A percentile compares a stretch with the other conserved stretches of the same genome.
phyloP scores from a whole-genome alignment of 2,888 invertebrate species.

The Didymodactylos carnosus region DNA sequence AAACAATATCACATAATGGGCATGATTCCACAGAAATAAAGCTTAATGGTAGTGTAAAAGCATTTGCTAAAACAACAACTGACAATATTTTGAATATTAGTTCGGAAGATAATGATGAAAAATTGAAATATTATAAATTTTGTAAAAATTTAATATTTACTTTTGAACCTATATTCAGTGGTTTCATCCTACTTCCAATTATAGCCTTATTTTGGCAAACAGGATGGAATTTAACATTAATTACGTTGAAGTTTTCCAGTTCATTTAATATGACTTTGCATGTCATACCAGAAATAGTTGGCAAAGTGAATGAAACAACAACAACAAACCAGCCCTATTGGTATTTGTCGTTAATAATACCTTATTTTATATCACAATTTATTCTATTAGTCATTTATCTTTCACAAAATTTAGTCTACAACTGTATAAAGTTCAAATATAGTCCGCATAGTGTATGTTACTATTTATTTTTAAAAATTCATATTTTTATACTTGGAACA shows the following conservation, averaged over 20 bases:
- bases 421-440: neutral
- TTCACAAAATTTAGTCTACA: neutral
- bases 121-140: too few species aligned
- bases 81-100: too few species aligned
- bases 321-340: too few species aligned
- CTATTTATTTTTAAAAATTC: neutral
- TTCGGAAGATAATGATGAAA: too few species aligned
- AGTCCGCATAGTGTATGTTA: neutral
- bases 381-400: neutral
- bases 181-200: neutral
- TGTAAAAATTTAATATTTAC: neutral
- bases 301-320: too few species aligned
- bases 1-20: too few species aligned
- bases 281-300: too few species aligned
- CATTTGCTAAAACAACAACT: too few species aligned
- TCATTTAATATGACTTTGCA: too few species aligned
- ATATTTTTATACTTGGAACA: neutral
- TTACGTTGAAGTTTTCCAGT: too few species aligned
- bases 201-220: neutral
- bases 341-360: neutral
- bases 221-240: neutral
- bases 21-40: too few species aligned
- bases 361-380: neutral
- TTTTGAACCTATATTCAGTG: neutral
- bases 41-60: too few species aligned